These are phyloP conservation scores for Archaeoteleia sp. DNA, from an alignment of 2,888 invertebrate genomes.

Conservation along the genomic window DNA sequence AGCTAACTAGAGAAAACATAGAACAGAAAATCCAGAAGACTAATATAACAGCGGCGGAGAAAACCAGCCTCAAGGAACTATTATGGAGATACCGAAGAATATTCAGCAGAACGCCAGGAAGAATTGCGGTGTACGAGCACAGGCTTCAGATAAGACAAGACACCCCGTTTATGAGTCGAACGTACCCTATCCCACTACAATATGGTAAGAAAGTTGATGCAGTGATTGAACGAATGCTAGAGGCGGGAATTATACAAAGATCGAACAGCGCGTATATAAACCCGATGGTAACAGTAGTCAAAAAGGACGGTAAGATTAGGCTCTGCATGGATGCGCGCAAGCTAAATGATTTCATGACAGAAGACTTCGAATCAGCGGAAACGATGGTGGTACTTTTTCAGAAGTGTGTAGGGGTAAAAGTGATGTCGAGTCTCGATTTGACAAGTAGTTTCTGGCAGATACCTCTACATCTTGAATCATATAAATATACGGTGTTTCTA, in stretches of 20 bases:
- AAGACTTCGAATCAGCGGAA: slow-evolving; percentile 12
- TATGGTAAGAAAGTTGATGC: slow-evolving; percentile 10
- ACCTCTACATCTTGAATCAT: slow-evolving; percentile 21
- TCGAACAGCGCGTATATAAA: too few relatives aligned
- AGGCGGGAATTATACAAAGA: too few relatives aligned
- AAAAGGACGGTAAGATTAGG: neutral
- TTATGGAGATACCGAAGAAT: too few relatives aligned
- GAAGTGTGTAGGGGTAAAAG: slow-evolving; percentile 18
- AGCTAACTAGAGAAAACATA: too few relatives aligned
- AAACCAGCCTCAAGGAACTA: too few relatives aligned
- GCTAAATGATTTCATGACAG: slow-evolving; percentile 11
- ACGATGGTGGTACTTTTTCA: slow-evolving; percentile 17
- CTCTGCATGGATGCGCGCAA: slow-evolving; percentile 3
- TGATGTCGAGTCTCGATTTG: slow-evolving; percentile 46
- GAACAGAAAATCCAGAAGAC: too few relatives aligned
- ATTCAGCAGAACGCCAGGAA: too few relatives aligned
- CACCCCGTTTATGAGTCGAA: too few relatives aligned
- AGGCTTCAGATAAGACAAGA: neutral
- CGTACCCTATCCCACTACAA: too few relatives aligned
- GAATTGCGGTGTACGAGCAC: too few relatives aligned
- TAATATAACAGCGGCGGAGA: neutral
- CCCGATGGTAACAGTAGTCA: slow-evolving; percentile 1
- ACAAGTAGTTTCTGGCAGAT: slow-evolving; percentile 55
- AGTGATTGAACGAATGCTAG: slow-evolving; percentile 11
- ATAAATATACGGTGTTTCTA: slow-evolving; percentile 6